Evolutionary conservation across 2,113 vertebrate species (phyloP).

Genomic region (Boulengeromyrus knoepffleri): DNA sequence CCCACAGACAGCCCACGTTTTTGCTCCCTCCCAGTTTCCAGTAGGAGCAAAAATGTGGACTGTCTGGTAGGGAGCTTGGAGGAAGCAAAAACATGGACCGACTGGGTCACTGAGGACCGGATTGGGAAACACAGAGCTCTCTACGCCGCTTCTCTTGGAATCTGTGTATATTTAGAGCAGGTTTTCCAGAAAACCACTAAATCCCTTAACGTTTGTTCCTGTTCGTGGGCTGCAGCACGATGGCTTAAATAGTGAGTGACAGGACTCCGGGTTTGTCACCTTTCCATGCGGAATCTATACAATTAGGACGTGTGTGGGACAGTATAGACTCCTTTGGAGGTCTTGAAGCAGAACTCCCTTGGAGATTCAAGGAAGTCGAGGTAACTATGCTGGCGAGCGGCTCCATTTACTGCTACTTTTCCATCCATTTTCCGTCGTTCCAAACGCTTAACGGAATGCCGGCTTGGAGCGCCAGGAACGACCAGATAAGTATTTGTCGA

Average conservation of each 20-base stretch:
- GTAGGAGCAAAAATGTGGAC: too few species aligned
- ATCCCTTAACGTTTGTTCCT: neutral
- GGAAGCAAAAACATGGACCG: neutral
- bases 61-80: neutral
- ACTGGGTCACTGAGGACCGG: neutral
- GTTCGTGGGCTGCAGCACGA: neutral
- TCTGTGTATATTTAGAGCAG: neutral
- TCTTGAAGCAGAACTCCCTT: neutral
- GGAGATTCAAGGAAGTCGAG: neutral
- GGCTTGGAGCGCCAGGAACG: slow-evolving; percentile 62
- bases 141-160: neutral
- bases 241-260: neutral
- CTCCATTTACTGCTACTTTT: neutral
- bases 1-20: neutral
- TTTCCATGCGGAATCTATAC: neutral
- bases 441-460: slow-evolving; percentile 54
- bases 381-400: neutral
- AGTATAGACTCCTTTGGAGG: neutral
- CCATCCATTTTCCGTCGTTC: neutral
- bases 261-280: neutral
- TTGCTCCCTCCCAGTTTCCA: neutral
- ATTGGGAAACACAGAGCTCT: neutral
- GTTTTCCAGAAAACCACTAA: neutral
- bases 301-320: neutral
- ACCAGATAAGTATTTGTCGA: slow-evolving; percentile 56